Conservation (phyloP, 2,113 vertebrate species). For the Phylloscopus whistleri region DNA sequence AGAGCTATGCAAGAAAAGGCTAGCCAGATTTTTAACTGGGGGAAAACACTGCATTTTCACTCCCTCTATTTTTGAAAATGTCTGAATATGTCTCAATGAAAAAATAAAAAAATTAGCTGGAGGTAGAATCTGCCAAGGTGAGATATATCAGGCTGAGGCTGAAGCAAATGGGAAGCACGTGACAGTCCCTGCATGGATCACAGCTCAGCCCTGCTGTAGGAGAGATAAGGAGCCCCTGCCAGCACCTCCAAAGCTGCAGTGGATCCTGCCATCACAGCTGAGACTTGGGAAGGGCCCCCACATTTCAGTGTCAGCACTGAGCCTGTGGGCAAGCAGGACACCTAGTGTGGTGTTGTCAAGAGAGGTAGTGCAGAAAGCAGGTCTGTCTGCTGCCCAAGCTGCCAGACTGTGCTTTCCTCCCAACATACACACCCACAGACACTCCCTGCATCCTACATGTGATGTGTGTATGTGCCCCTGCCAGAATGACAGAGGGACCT, state of each 20-base stretch:
- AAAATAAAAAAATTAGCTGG: not conserved
- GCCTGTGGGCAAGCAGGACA: not conserved
- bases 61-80: not conserved
- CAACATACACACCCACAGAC: not conserved
- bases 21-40: not conserved
- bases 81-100: not conserved
- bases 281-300: not conserved
- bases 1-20: not conserved
- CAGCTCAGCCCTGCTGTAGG: not conserved
- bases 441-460: not conserved
- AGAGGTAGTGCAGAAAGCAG: not conserved
- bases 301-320: not conserved
- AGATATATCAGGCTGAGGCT: not conserved
- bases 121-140: not conserved
- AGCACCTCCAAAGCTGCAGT: not conserved
- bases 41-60: not conserved
- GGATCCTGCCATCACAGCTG: not conserved
- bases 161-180: not conserved
- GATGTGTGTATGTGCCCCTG: not conserved
- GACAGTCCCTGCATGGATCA: not conserved
- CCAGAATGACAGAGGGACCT: not conserved
- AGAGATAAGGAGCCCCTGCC: not conserved
- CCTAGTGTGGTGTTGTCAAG: not conserved
- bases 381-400: not conserved
- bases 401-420: not conserved